Evolutionary conservation across 2,113 vertebrate species (phyloP).

Genomic region (Chrysochloris asiatica): DNA sequence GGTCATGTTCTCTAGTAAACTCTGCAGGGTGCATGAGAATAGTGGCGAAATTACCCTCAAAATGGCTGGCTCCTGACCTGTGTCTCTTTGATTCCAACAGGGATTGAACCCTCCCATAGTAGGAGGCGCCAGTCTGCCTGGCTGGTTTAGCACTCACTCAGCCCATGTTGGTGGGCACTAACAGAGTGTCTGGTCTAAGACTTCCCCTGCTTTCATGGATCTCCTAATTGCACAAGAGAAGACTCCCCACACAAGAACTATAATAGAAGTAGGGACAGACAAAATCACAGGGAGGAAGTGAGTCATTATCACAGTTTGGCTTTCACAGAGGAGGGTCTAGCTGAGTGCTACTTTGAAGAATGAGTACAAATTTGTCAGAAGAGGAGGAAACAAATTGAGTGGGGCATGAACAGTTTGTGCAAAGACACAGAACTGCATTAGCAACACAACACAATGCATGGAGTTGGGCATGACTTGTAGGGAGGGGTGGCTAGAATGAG

Average conservation of each 20-base stretch:
- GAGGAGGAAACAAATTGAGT: neutral
- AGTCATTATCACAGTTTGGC: neutral
- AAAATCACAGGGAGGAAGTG: neutral
- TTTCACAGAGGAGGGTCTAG: neutral
- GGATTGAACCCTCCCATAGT: too few relatives aligned
- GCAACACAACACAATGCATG: neutral
- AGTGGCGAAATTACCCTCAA: neutral
- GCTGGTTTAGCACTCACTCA: neutral
- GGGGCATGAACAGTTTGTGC: neutral
- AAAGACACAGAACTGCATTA: neutral
- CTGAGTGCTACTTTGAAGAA: neutral
- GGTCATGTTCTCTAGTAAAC: neutral
- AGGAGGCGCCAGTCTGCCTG: accelerated
- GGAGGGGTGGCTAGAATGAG: accelerated
- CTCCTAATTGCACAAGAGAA: neutral
- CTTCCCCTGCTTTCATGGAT: neutral
- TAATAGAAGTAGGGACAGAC: neutral
- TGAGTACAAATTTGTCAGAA: neutral
- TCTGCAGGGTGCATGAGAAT: neutral
- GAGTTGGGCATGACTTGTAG: neutral
- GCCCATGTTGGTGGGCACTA: neutral
- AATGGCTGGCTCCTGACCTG: neutral
- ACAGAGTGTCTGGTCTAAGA: neutral
- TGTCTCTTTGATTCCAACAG: neutral
- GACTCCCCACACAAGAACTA: neutral